Evolutionary conservation across 2,797 vertebrate genomes (phyloP).

Genomic region (Euphonia xanthogaster): DNA sequence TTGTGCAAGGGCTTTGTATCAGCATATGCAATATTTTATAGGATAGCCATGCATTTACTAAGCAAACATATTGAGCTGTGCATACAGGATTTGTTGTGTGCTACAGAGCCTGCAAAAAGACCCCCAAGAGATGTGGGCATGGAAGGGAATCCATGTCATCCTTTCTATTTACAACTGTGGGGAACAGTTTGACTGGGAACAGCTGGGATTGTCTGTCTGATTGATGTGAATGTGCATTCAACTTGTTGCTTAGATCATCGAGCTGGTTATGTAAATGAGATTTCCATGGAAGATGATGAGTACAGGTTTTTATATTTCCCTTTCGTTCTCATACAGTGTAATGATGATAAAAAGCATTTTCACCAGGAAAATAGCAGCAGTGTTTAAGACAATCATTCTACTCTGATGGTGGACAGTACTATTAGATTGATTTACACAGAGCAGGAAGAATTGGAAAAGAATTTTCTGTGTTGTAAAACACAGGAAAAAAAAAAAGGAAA

Average conservation of each 20-base stretch:
- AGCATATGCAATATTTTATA: not conserved
- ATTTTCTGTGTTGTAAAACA: fast-evolving
- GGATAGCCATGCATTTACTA: not conserved
- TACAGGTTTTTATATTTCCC: not conserved
- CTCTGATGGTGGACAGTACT: not conserved
- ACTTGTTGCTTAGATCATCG: not conserved
- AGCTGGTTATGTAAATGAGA: not conserved
- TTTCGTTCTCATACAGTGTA: not conserved
- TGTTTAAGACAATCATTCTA: not conserved
- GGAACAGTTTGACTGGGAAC: not conserved
- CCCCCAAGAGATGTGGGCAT: not conserved
- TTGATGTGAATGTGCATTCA: slow-evolving; percentile 9
- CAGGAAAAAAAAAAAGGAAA: not conserved
- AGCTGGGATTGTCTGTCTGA: slow-evolving; percentile 11
- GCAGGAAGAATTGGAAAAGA: not conserved
- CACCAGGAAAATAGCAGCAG: not conserved
- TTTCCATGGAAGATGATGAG: not conserved
- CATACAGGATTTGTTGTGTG: not conserved
- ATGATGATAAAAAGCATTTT: not conserved
- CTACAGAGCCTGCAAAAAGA: not conserved
- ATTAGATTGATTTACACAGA: not conserved
- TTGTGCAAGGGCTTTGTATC: not conserved
- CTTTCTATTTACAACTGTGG: not conserved
- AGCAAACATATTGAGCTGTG: not conserved
- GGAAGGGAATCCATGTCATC: not conserved